These are phyloP conservation scores for Oryctes rhinoceros DNA, from an alignment of 1,140 invertebrate species.

Conservation along the genomic window DNA sequence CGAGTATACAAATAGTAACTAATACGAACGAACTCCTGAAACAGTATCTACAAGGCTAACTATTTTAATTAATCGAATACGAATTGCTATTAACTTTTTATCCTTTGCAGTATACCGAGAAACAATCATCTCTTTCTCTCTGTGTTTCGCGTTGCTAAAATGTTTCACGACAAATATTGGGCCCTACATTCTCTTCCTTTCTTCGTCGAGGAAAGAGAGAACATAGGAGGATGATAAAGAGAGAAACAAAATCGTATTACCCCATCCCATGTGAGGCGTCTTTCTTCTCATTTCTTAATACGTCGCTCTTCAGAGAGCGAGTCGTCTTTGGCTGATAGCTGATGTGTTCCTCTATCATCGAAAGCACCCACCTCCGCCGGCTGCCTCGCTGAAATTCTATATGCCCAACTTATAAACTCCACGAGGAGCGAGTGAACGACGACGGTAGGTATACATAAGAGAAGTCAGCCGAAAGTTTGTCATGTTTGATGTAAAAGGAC, in stretches of 20 bases:
- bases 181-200: not conserved
- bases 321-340: constrained; percentile 39
- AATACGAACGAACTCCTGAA: too few relatives aligned
- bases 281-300: constrained; percentile 58
- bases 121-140: not conserved
- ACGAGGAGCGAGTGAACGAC: not conserved
- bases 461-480: constrained; percentile 52
- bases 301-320: constrained; percentile 49
- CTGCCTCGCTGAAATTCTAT: constrained; percentile 58
- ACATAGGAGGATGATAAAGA: not conserved
- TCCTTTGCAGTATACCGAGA: not conserved
- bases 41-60: not conserved
- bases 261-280: constrained; percentile 44
- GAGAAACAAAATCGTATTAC: constrained; percentile 45
- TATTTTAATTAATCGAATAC: constrained; percentile 16
- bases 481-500: constrained; percentile 60
- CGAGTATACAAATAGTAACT: too few relatives aligned
- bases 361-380: constrained; percentile 50
- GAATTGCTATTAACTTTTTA: constrained; percentile 7
- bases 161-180: not conserved
- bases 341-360: constrained; percentile 13
- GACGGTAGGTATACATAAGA: constrained; percentile 42
- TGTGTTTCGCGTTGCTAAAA: not conserved
- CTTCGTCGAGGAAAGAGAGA: not conserved
- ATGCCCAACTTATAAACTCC: constrained; percentile 60